Conservation (phyloP, 2,113 vertebrate species). For the Chaetops frenatus region DNA sequence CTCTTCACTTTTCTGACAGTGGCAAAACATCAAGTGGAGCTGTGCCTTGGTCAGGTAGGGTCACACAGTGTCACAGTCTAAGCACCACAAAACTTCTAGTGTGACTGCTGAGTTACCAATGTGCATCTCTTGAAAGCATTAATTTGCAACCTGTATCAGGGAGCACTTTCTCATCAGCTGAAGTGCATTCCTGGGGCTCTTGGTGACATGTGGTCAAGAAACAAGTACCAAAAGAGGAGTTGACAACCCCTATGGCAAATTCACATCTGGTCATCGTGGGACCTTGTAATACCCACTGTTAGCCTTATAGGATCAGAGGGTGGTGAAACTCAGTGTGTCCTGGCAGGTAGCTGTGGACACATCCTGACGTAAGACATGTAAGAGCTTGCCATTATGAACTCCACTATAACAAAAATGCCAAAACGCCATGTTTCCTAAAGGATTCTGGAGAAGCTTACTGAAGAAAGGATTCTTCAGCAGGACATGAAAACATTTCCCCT, state of each 20-base stretch:
- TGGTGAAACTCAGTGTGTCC: background rate
- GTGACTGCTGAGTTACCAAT: background rate
- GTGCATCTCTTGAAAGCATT: background rate
- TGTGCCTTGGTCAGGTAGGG: background rate
- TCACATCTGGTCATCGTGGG: rapidly evolving
- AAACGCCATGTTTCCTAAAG: background rate
- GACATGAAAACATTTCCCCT: background rate
- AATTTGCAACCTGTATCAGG: background rate
- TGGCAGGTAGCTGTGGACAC: background rate
- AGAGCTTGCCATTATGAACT: background rate
- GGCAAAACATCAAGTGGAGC: background rate
- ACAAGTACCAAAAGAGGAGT: background rate
- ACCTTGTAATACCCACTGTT: background rate
- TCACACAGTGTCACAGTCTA: background rate
- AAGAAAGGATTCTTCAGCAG: background rate
- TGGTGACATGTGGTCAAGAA: background rate
- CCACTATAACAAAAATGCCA: background rate
- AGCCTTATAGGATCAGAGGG: background rate
- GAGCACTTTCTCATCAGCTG: background rate
- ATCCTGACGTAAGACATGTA: background rate
- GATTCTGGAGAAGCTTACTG: background rate
- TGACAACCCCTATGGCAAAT: background rate
- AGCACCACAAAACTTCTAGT: background rate
- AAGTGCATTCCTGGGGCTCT: background rate
- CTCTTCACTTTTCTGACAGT: background rate